A percentile compares a stretch with the other conserved stretches of the same genome.
Evolutionary conservation across 2,113 vertebrate genomes (phyloP).

Genomic region (Cardinalis cardinalis): DNA sequence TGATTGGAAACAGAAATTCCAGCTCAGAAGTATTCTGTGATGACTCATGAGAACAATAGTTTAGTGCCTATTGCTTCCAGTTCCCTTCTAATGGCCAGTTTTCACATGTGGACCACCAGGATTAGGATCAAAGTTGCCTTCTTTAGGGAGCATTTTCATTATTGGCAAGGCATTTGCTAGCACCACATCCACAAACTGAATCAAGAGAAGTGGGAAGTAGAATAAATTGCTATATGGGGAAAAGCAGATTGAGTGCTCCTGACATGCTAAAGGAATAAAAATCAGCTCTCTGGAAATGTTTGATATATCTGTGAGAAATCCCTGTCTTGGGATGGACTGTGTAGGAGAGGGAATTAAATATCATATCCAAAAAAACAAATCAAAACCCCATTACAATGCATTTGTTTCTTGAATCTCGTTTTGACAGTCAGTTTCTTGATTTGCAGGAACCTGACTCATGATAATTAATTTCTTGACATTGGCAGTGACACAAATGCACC

Average conservation of each 20-base stretch:
- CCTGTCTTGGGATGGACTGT: neutral
- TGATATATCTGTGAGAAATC: neutral
- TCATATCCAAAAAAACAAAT: neutral
- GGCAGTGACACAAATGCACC: neutral
- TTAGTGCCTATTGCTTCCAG: conserved; percentile 39
- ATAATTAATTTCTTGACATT: neutral
- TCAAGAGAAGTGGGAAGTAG: neutral
- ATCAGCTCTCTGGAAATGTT: neutral
- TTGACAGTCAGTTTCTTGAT: neutral
- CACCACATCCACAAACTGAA: neutral
- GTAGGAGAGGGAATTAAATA: neutral
- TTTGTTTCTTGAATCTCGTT: neutral
- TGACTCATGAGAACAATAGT: conserved; percentile 40
- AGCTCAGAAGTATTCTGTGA: neutral
- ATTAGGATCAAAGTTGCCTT: conserved; percentile 27
- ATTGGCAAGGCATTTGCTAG: neutral
- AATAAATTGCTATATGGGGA: conserved; percentile 9
- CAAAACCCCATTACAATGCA: neutral
- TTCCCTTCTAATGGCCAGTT: conserved; percentile 22
- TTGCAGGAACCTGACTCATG: neutral
- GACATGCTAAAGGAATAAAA: neutral
- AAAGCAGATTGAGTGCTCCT: conserved; percentile 1
- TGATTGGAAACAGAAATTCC: conserved; percentile 41
- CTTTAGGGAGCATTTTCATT: conserved; percentile 26
- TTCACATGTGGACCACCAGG: conserved; percentile 46